phyloP scores from a whole-genome alignment of 2,888 invertebrate genomes.

The Eucera pruinosa region DNA sequence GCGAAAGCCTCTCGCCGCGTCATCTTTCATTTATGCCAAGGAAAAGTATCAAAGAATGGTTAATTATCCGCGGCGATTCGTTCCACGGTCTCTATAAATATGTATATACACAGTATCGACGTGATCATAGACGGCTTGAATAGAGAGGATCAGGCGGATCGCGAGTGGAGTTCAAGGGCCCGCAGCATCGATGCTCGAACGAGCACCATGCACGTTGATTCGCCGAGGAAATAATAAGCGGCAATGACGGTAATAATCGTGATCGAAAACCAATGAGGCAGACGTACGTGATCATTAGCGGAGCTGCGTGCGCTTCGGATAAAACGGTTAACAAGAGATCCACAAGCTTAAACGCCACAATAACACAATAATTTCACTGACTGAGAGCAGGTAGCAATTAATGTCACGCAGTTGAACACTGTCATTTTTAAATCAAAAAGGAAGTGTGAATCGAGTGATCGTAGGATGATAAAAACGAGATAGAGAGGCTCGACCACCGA shows the following conservation, averaged over 20 bases:
- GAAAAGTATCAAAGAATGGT: slow-evolving; percentile 8
- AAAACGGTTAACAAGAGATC: slow-evolving; percentile 23
- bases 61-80: slow-evolving; percentile 27
- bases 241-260: slow-evolving; percentile 42
- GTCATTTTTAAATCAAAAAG: slow-evolving; percentile 9
- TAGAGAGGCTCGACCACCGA: slow-evolving; percentile 50
- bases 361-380: slow-evolving; percentile 44
- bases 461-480: slow-evolving; percentile 36
- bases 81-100: slow-evolving; percentile 15
- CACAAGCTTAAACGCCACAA: slow-evolving; percentile 38
- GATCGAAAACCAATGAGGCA: slow-evolving; percentile 39
- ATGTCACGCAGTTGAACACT: slow-evolving; percentile 30
- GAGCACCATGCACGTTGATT: background rate
- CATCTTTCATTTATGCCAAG: background rate
- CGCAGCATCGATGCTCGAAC: slow-evolving; percentile 3
- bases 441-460: slow-evolving; percentile 24
- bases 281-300: slow-evolving; percentile 46
- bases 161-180: slow-evolving; percentile 4
- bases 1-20: background rate
- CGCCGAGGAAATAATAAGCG: slow-evolving; percentile 34
- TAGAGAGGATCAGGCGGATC: slow-evolving; percentile 8
- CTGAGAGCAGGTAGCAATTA: slow-evolving; percentile 46
- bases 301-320: background rate
- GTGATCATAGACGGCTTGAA: background rate
- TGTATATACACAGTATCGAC: too few relatives aligned